Base-by-base conservation (phyloP, 1,140 invertebrate genomes). In the Dinothrombium tinctorium region DNA sequence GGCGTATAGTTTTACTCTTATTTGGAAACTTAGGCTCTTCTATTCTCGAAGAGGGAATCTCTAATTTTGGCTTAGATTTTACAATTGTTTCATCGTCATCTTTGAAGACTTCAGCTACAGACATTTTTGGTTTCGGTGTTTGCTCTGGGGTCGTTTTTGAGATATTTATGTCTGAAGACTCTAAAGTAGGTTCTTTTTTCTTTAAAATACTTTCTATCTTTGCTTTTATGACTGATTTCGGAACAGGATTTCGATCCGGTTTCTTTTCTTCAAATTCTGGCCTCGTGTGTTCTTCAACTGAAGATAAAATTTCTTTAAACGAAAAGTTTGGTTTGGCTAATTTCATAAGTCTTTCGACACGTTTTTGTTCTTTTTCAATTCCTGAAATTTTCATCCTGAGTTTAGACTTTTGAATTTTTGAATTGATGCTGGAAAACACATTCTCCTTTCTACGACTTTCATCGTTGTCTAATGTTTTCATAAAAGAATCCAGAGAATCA, bases 401-500 rank as follows among this genome's bases (percentile, higher is more conserved):
- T 23, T 45, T 43, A 2, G 45, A 44, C 35, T 47, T 46, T 36
- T 47, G 36, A 40, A 47, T 45, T 41, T 47, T 47, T 14, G 25
- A 32, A 40, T 44, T 40, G 4, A 47, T 11, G 22, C 29, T 22
- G 1, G 32, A 17, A n/a, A n/a, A n/a, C n/a, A n/a, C n/a, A n/a
- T n/a, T n/a, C n/a, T n/a, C n/a, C 20, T 33, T 33, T 8, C 9
- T 33, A 1, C 19, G 12, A 12, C 22, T 21, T 2, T 33, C 37
- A 22, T 28, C 32, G 9, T 33, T 24, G 22, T 35, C 26, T 5
- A 47, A 14, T 22, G 8, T 22, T 17, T 24, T 25, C 42, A 47
- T 43, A 21, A 29, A 47, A 24, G 9, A 17, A 37, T 47, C 45
- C 17, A 47, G 15, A 9, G 41, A 31, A 46, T 47, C 45, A 17